phyloP scores from a whole-genome alignment of 2,113 vertebrate species.

The Edolisoma coerulescens region DNA sequence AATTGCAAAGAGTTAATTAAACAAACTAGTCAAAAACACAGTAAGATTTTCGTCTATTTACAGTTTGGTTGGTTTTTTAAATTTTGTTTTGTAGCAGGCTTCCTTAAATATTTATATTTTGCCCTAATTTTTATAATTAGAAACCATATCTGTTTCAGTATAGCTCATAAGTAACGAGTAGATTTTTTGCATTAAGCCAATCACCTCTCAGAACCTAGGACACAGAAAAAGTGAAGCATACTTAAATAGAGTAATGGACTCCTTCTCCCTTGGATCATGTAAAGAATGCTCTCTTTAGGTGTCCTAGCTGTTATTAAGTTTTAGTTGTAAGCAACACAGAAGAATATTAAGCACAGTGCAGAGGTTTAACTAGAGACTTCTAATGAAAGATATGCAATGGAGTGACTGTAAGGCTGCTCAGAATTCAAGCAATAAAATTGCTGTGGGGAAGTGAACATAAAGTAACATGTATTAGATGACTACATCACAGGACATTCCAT shows the following conservation, averaged over 20 bases:
- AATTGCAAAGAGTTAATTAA: neutral
- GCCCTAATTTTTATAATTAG: neutral
- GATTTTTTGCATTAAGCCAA: neutral
- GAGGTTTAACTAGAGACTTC: neutral
- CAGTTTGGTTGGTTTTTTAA: fast-evolving
- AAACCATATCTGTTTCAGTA: neutral
- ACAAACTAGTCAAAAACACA: neutral
- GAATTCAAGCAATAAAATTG: neutral
- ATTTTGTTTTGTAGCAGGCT: neutral
- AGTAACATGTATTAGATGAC: neutral
- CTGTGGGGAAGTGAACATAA: neutral
- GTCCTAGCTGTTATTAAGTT: neutral
- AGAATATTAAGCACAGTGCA: neutral
- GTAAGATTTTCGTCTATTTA: neutral
- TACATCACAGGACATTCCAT: neutral
- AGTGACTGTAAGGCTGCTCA: neutral
- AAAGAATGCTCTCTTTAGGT: neutral
- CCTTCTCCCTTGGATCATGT: neutral
- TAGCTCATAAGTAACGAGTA: neutral
- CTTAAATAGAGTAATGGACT: neutral
- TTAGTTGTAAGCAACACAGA: neutral
- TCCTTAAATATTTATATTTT: neutral
- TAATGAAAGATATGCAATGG: neutral
- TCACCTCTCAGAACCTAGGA: neutral
- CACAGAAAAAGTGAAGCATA: neutral